Conservation (phyloP, 2,888 invertebrate genomes). For the Nomada lathburiana region DNA sequence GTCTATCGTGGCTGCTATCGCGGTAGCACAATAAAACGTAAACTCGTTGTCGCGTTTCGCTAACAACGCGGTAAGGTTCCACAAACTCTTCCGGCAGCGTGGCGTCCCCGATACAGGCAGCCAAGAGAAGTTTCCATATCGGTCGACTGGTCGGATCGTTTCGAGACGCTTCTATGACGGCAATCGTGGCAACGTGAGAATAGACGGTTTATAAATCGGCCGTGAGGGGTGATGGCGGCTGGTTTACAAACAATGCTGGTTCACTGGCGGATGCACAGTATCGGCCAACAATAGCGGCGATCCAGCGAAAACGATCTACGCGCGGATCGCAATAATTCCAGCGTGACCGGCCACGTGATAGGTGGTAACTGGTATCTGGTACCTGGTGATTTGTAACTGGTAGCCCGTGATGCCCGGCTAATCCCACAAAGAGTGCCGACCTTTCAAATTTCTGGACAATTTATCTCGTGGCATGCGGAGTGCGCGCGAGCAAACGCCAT, state of each 20-base stretch:
- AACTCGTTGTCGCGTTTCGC: too few species aligned
- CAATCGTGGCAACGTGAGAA: slow-evolving; percentile 30
- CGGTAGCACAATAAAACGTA: too few species aligned
- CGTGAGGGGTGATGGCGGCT: slow-evolving; percentile 55
- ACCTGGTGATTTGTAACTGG: slow-evolving; percentile 80
- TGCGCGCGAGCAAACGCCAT: slow-evolving; percentile 45
- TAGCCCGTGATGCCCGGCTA: slow-evolving; percentile 76
- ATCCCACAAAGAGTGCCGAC: slow-evolving; percentile 80
- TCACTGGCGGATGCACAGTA: slow-evolving; percentile 24
- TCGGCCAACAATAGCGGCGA: slow-evolving; percentile 49
- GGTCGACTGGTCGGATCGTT: slow-evolving; percentile 17
- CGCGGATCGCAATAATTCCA: slow-evolving; percentile 55
- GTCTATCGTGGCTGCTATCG: too few species aligned
- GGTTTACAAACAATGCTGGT: slow-evolving; percentile 65
- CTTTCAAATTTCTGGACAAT: slow-evolving; percentile 79
- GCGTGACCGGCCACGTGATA: slow-evolving; percentile 65
- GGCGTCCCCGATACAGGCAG: slow-evolving; percentile 5
- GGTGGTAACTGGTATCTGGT: slow-evolving; percentile 81
- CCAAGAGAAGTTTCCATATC: slow-evolving; percentile 19
- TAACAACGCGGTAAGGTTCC: too few species aligned
- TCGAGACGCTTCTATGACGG: slow-evolving; percentile 31
- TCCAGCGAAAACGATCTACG: slow-evolving; percentile 32
- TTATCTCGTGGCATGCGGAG: slow-evolving; percentile 78
- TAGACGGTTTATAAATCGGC: slow-evolving; percentile 64
- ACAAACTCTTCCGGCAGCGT: too few species aligned